Percentiles rank a stretch among this genome's conserved stretches.
Evolutionary conservation across 2,113 vertebrate genomes (phyloP).

Genomic region (Phalacrocorax aristotelis): DNA sequence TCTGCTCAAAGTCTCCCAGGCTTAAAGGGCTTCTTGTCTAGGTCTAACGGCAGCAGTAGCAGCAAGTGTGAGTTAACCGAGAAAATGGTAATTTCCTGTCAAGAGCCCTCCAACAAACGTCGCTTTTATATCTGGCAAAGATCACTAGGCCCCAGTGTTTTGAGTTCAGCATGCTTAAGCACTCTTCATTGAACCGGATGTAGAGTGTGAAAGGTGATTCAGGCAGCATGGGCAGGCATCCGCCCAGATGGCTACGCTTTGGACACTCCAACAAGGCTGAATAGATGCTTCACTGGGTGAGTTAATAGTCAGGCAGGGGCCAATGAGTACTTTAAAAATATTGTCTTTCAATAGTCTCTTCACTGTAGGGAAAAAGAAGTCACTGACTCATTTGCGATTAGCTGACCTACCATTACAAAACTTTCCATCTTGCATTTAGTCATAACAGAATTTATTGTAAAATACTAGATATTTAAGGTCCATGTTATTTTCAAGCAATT

Average conservation of each 20-base stretch:
- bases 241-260: slow-evolving; percentile 75
- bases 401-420: slow-evolving; percentile 88
- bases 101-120: slow-evolving; percentile 80
- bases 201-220: slow-evolving; percentile 86
- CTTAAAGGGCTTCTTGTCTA: slow-evolving; percentile 60
- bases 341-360: slow-evolving; percentile 94
- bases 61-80: slow-evolving; percentile 74
- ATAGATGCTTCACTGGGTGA: slow-evolving; percentile 80
- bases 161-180: slow-evolving; percentile 71
- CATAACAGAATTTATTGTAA: slow-evolving; percentile 92
- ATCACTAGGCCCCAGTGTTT: slow-evolving; percentile 82
- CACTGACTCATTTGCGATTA: slow-evolving; percentile 88
- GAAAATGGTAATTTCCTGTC: slow-evolving; percentile 87
- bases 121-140: slow-evolving; percentile 80
- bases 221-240: slow-evolving; percentile 78
- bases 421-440: slow-evolving; percentile 85
- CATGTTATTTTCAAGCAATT: slow-evolving; percentile 76
- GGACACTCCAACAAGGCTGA: slow-evolving; percentile 77
- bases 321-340: slow-evolving; percentile 84
- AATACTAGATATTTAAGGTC: slow-evolving; percentile 87
- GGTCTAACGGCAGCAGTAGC: slow-evolving; percentile 60
- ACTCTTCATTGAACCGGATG: slow-evolving; percentile 82
- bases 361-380: slow-evolving; percentile 85
- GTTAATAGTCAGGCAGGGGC: slow-evolving; percentile 72
- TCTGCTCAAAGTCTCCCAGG: background rate